A percentile compares a stretch with the other conserved stretches of the same genome.
Evolutionary conservation across 1,140 invertebrate species (phyloP).

Genomic region (Wiebesia pumilae): DNA sequence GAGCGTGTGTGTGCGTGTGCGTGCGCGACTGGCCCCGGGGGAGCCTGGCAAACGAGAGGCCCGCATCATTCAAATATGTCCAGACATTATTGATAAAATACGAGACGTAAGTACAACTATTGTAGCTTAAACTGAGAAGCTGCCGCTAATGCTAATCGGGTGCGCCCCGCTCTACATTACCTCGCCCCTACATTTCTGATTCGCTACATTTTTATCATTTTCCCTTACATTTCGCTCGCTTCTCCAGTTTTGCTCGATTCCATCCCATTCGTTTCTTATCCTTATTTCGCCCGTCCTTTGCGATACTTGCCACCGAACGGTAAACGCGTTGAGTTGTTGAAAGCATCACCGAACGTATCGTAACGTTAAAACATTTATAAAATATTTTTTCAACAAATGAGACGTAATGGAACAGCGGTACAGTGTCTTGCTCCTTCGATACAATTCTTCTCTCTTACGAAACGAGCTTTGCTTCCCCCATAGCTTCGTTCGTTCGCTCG

Average conservation of each 20-base stretch:
- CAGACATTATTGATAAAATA: slow-evolving; percentile 70
- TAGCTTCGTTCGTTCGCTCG: neutral
- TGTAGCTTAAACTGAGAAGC: slow-evolving; percentile 73
- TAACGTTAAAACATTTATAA: neutral
- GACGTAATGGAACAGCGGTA: neutral
- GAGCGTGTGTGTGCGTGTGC: neutral
- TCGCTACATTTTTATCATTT: neutral
- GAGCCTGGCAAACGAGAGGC: slow-evolving; percentile 28
- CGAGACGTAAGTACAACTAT: slow-evolving; percentile 75
- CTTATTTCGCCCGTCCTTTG: neutral
- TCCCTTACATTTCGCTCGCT: neutral
- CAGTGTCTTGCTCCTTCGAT: neutral
- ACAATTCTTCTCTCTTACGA: neutral
- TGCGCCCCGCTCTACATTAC: neutral
- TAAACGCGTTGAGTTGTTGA: too few species aligned
- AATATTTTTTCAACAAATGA: neutral
- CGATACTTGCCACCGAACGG: neutral
- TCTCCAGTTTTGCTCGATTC: neutral
- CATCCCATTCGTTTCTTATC: neutral
- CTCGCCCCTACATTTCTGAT: neutral
- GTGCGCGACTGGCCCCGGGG: slow-evolving; percentile 9
- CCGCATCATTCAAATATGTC: slow-evolving; percentile 56
- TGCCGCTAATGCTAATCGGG: slow-evolving; percentile 70
- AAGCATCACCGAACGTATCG: neutral
- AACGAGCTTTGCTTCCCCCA: neutral